Percentiles rank a stretch among this genome's conserved stretches.
phyloP scores from a whole-genome alignment of 2,888 invertebrate species.

The Xestia rhomboidea region DNA sequence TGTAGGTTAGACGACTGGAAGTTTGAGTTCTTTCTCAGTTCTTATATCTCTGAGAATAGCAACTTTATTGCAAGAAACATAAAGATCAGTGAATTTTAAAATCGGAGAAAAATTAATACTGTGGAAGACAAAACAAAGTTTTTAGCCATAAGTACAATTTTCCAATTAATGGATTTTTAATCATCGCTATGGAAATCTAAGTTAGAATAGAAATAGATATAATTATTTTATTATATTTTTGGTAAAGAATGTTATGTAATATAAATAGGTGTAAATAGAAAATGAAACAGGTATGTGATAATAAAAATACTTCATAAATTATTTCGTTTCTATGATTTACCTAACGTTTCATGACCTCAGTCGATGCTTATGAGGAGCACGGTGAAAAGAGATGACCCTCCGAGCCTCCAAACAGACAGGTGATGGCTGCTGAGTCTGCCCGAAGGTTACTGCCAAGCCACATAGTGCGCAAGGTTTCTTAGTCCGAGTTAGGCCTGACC shows the following conservation, averaged over 20 bases:
- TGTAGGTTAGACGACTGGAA: not conserved
- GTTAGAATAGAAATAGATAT: not conserved
- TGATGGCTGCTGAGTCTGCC: too few species aligned
- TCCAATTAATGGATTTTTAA: not conserved
- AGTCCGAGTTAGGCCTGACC: too few species aligned
- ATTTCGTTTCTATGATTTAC: not conserved
- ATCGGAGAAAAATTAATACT: not conserved
- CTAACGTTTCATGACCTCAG: not conserved
- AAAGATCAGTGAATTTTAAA: not conserved
- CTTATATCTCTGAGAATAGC: not conserved
- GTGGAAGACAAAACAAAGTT: not conserved
- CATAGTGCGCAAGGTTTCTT: too few species aligned
- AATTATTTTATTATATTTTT: too few species aligned
- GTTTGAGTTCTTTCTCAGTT: not conserved
- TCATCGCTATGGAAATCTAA: not conserved
- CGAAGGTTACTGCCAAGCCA: too few species aligned
- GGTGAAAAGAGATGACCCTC: not conserved
- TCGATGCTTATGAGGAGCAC: not conserved
- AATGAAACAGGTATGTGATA: constrained; percentile 28
- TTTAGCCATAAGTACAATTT: not conserved
- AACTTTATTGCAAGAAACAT: not conserved
- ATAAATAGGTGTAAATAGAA: constrained; percentile 2
- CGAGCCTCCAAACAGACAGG: not conserved
- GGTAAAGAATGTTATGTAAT: not conserved
- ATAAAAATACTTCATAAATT: constrained; percentile 21